Conservation (phyloP, 2,888 invertebrate genomes). For the Diabrotica balteata region DNA sequence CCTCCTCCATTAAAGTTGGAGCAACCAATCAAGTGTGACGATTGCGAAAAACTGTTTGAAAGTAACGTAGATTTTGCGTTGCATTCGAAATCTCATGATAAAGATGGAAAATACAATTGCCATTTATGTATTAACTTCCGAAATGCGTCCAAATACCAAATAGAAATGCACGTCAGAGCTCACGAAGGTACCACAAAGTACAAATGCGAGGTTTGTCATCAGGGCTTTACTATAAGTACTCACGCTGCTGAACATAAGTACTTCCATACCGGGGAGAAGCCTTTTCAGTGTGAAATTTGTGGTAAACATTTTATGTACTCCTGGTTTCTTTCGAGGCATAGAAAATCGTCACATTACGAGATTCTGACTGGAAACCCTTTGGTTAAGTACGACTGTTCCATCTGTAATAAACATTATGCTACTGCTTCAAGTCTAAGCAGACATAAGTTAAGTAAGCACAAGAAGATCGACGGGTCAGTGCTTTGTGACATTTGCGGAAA, state of each 20-base stretch:
- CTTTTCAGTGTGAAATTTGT: constrained; percentile 45
- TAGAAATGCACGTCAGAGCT: constrained; percentile 40
- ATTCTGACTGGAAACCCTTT: constrained; percentile 52
- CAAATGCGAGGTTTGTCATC: constrained; percentile 49
- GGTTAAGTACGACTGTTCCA: constrained; percentile 55
- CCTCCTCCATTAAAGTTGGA: constrained; percentile 41
- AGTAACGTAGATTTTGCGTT: constrained; percentile 45
- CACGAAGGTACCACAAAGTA: constrained; percentile 45
- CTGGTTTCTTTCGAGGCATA: constrained; percentile 64
- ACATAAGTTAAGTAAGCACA: constrained; percentile 51
- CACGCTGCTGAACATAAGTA: constrained; percentile 50
- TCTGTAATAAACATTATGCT: constrained; percentile 57
- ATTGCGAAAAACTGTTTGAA: constrained; percentile 52
- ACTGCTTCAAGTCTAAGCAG: constrained; percentile 52
- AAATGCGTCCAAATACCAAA: constrained; percentile 37
- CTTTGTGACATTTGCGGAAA: constrained; percentile 67
- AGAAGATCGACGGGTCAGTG: constrained; percentile 60
- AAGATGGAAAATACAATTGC: constrained; percentile 41
- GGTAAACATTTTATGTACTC: constrained; percentile 64
- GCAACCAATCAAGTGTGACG: constrained; percentile 53
- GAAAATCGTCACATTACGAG: constrained; percentile 63
- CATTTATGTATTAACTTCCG: constrained; percentile 40
- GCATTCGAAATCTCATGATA: constrained; percentile 42
- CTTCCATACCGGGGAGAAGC: constrained; percentile 63
- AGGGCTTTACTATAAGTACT: constrained; percentile 43